Percentiles rank a stretch among this genome's conserved stretches.
These are phyloP conservation scores for Sardina pilchardus DNA, from an alignment of 2,113 vertebrate species.

Conservation along the genomic window DNA sequence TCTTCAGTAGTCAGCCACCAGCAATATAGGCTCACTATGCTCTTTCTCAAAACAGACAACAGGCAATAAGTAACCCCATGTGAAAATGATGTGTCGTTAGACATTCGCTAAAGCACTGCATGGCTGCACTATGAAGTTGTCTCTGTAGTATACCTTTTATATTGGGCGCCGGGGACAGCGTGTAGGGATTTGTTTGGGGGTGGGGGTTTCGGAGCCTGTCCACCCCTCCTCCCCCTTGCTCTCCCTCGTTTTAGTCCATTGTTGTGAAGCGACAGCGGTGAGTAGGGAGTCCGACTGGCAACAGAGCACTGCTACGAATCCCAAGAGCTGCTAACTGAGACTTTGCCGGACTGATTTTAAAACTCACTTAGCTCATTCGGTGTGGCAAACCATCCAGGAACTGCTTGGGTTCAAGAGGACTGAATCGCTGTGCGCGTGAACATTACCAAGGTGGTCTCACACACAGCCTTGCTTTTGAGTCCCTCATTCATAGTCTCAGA, in stretches of 20 bases:
- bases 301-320: conserved; percentile 31
- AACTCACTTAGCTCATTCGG: no score
- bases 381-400: neutral
- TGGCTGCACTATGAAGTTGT: neutral
- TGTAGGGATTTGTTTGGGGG: conserved; percentile 42
- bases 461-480: neutral
- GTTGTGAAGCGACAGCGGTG: conserved; percentile 67
- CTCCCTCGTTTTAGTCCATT: conserved; percentile 67
- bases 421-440: neutral
- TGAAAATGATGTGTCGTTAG: neutral
- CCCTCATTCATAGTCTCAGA: neutral
- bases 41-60: neutral
- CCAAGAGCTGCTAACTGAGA: neutral
- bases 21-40: no score
- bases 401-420: neutral
- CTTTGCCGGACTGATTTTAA: neutral
- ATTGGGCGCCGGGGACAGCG: conserved; percentile 38
- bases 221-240: conserved; percentile 49
- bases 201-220: conserved; percentile 41
- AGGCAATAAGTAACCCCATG: neutral
- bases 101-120: neutral
- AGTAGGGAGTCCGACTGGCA: conserved; percentile 51
- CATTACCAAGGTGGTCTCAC: neutral
- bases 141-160: neutral
- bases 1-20: no score